Base-by-base conservation (phyloP, 1,140 invertebrate species). In the Procambarus virginalis region DNA sequence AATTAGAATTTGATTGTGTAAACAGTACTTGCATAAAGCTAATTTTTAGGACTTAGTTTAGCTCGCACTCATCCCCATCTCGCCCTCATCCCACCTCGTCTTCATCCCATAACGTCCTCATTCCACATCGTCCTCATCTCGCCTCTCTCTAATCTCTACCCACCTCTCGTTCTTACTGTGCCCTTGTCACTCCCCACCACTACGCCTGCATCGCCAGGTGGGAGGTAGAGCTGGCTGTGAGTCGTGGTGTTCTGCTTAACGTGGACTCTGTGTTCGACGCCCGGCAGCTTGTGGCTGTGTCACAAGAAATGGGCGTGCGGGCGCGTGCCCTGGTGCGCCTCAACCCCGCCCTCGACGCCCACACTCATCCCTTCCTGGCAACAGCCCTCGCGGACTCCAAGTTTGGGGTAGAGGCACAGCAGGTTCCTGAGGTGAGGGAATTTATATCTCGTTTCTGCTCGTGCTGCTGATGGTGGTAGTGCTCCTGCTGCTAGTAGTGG, bases 321-420 rank as follows among this genome's bases (percentile, higher is more conserved):
- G 78, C 86, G 48, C 64, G 70, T 17, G 46, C 34, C 17, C 46
- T 88, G 12, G 22, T 88, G 6, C 86, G 86, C 10, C 45, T 88
- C 9, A 88, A 88, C 68, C 86, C 86, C 10, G 78, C 20, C 60
- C 17, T 88, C 3, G 48, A 81, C 46, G 78, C 79, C 34, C 55
- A 73, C 20, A 88, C 86, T 12, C 86, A 88, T 68, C 86, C 86
- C 0, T 88, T 81, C 58, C 64, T 88, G 6, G 60, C 78, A 9
- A 88, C 86, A 3, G 86, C 86, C 2, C 77, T 81, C n/a, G 78
- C 78, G 10, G 77, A 79, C 17, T 88, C 78, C 46, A 88, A 88
- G 64, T 88, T 88, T 34, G 86, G 86, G 6, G 64, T 88, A 4
- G 86, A 88, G 14, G 45, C 17, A 5, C 20, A 51, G 8, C 86